phyloP scores from a whole-genome alignment of 2,113 vertebrate genomes.

The Cebus imitator region DNA sequence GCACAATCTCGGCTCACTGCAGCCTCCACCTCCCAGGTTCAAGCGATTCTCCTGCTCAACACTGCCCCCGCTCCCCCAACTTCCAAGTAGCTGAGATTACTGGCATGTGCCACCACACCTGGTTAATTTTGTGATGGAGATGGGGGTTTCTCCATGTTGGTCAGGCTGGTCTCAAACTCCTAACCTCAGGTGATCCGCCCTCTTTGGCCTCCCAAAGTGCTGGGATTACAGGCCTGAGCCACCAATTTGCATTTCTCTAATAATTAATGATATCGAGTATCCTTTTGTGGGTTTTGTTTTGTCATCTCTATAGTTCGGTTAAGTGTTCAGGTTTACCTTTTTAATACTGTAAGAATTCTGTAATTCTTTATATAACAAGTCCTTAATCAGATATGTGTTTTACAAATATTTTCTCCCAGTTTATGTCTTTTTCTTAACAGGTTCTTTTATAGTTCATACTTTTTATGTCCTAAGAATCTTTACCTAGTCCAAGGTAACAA shows the following conservation, averaged over 20 bases:
- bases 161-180: too few species aligned
- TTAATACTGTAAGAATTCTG: neutral
- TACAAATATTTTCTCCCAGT: neutral
- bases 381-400: neutral
- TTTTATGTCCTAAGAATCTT: slow-evolving; percentile 10
- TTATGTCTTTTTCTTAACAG: neutral
- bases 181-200: too few species aligned
- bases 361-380: neutral
- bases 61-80: accelerated
- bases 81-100: too few species aligned
- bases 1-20: too few species aligned
- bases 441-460: neutral
- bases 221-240: too few species aligned
- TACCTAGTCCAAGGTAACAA: neutral
- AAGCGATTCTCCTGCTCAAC: too few species aligned
- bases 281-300: neutral
- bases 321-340: slow-evolving; percentile 43
- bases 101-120: too few species aligned
- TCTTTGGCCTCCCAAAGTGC: too few species aligned
- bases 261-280: neutral
- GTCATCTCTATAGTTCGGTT: neutral
- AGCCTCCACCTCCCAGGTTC: too few species aligned
- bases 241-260: neutral
- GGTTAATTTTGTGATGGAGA: too few species aligned
- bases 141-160: too few species aligned